Base-by-base conservation (phyloP, 1,140 invertebrate species). In the Agrilus planipennis region DNA sequence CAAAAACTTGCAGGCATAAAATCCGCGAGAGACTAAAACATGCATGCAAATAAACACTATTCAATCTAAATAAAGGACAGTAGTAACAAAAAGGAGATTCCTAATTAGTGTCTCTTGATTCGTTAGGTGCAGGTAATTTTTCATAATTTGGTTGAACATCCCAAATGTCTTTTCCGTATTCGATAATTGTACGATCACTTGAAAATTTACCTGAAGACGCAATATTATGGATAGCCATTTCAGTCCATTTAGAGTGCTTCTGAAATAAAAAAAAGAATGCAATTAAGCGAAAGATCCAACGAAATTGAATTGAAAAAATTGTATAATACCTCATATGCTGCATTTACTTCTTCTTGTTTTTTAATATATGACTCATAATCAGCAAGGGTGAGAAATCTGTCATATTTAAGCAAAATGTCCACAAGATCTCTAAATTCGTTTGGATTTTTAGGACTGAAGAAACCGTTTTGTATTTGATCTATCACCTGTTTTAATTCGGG, bases 201-300 rank as follows among this genome's bases (percentile, higher is more conserved):
- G 91, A 96, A 67, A 99, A 99, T 68, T 99, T 99, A 28, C 95
- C 95, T 11, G 89, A 89, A 0, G 89, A 84, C 16, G 94, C 94
- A 57, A 99, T 97, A 62, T 99, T 99, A 52, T 84, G 65, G 43
- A 98, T 86, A 34, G 82, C 78, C 89, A 94, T 99, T 64, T 90
- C 85, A 7, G 84, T 74, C 95, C 95, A 99, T 57, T 90, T 86
- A 9, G 75, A 59, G 62, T 82, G 81, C 57, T 96, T 75, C 88
- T 95, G 63, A 46, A 72, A 68, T 44, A 38, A 32, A 45, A 27
- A 27, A 9, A 27, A 27, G 12, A n/a, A n/a, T n/a, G n/a, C n/a
- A n/a, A n/a, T n/a, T n/a, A n/a, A n/a, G n/a, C n/a, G n/a, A n/a
- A n/a, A n/a, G n/a, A n/a, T n/a, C n/a, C n/a, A n/a, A n/a, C n/a